Conservation (phyloP, 2,113 vertebrate genomes). For the Trinectes maculatus region DNA sequence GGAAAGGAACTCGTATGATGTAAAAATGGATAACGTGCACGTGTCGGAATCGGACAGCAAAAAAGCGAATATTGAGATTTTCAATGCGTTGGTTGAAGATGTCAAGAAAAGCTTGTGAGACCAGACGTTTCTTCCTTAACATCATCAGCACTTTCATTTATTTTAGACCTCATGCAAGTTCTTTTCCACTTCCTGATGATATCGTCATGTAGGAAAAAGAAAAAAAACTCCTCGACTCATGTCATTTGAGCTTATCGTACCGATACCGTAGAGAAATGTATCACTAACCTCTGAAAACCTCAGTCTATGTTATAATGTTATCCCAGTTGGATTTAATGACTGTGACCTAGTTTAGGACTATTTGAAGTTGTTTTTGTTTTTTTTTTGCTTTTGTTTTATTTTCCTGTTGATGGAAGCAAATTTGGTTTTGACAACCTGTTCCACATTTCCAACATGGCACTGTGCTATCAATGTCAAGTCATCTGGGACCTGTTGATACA, state of each 20-base stretch:
- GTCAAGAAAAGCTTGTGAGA: neutral
- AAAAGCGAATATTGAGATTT: neutral
- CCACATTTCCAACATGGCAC: constrained; percentile 72
- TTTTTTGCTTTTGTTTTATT: constrained; percentile 38
- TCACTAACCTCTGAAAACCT: constrained; percentile 72
- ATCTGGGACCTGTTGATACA: constrained; percentile 69
- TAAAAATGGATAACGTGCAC: constrained; percentile 21
- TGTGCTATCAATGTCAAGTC: constrained; percentile 60
- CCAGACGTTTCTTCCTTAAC: constrained; percentile 19
- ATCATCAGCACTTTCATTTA: constrained; percentile 42
- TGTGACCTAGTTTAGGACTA: constrained; percentile 72
- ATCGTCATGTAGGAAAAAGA: constrained; percentile 57
- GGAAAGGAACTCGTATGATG: constrained; percentile 46
- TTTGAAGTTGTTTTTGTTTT: constrained; percentile 57
- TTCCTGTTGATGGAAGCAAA: constrained; percentile 43
- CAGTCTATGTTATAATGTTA: constrained; percentile 68
- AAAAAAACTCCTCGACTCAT: constrained; percentile 58
- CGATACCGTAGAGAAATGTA: constrained; percentile 65
- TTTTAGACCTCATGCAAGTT: constrained; percentile 42
- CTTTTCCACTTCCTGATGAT: constrained; percentile 51
- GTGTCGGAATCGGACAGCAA: constrained; percentile 1
- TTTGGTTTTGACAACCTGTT: constrained; percentile 50
- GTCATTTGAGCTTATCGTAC: constrained; percentile 61
- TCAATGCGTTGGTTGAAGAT: neutral
- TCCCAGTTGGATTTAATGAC: constrained; percentile 64